Percentiles rank a stretch among this genome's conserved stretches.
phyloP scores from a whole-genome alignment of 2,888 invertebrate species.

The Poecilobothrus nobilitatus region DNA sequence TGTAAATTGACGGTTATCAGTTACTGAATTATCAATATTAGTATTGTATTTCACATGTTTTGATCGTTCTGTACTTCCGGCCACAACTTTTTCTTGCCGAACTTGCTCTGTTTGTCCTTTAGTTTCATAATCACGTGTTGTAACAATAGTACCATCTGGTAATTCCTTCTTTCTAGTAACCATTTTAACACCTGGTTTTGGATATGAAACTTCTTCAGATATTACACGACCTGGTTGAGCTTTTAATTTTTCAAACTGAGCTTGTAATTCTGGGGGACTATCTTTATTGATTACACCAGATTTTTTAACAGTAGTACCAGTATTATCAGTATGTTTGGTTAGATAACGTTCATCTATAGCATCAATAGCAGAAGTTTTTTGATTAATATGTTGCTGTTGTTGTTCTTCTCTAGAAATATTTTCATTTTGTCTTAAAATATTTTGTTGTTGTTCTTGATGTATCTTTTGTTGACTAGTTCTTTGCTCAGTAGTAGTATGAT shows the following conservation, averaged over 20 bases:
- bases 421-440: not conserved
- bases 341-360: slow-evolving; percentile 27
- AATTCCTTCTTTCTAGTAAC: slow-evolving; percentile 58
- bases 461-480: not conserved
- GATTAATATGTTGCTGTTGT: not conserved
- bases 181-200: slow-evolving; percentile 58
- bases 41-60: slow-evolving; percentile 2
- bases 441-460: not conserved
- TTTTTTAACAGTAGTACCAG: not conserved
- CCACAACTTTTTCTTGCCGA: slow-evolving; percentile 21
- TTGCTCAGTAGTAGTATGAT: slow-evolving; percentile 12
- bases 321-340: not conserved
- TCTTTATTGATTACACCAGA: slow-evolving; percentile 5
- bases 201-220: slow-evolving; percentile 52
- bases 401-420: not conserved
- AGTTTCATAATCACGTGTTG: slow-evolving; percentile 60
- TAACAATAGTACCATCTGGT: slow-evolving; percentile 58
- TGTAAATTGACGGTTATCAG: slow-evolving; percentile 20
- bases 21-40: not conserved
- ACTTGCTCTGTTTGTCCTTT: slow-evolving; percentile 33
- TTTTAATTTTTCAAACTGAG: slow-evolving; percentile 37
- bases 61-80: not conserved
- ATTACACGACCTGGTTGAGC: slow-evolving; percentile 47
- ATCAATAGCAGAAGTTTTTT: slow-evolving; percentile 21
- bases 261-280: slow-evolving; percentile 37